Evolutionary conservation across 2,888 invertebrate species (phyloP).

Genomic region (Xylophagus ater): DNA sequence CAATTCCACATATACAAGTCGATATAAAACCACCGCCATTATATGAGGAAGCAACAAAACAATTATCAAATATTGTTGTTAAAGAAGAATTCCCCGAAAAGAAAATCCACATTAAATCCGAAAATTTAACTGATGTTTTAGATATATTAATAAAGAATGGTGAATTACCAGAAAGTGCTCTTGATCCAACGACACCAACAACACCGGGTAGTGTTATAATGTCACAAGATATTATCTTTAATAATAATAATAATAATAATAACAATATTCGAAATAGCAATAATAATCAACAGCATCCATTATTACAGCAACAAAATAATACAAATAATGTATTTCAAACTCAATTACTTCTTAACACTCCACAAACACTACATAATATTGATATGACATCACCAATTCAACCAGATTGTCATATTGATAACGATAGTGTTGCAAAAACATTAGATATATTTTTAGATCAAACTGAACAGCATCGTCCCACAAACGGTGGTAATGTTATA

Average conservation of each 20-base stretch:
- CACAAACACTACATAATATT: slow-evolving; percentile 29
- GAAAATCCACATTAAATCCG: slow-evolving; percentile 30
- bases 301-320: slow-evolving; percentile 12
- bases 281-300: slow-evolving; percentile 5
- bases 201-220: slow-evolving; percentile 24
- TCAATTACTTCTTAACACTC: slow-evolving; percentile 17
- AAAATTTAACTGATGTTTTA: slow-evolving; percentile 58
- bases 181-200: slow-evolving; percentile 42
- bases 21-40: slow-evolving; percentile 49
- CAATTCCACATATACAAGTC: slow-evolving; percentile 27
- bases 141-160: slow-evolving; percentile 91
- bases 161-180: slow-evolving; percentile 81
- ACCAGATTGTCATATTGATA: slow-evolving; percentile 29
- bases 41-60: slow-evolving; percentile 59
- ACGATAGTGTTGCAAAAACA: slow-evolving; percentile 33
- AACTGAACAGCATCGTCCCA: not conserved
- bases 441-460: slow-evolving; percentile 34
- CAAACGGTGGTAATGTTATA: slow-evolving; percentile 21
- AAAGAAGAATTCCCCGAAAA: slow-evolving; percentile 8
- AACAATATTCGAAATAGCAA: too few species aligned
- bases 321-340: slow-evolving; percentile 11
- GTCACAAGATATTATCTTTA: slow-evolving; percentile 11
- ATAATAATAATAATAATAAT: slow-evolving; percentile 8
- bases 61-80: slow-evolving; percentile 32
- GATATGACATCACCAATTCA: slow-evolving; percentile 35